Conservation (phyloP, 2,888 invertebrate species). For the Allacma fusca region DNA sequence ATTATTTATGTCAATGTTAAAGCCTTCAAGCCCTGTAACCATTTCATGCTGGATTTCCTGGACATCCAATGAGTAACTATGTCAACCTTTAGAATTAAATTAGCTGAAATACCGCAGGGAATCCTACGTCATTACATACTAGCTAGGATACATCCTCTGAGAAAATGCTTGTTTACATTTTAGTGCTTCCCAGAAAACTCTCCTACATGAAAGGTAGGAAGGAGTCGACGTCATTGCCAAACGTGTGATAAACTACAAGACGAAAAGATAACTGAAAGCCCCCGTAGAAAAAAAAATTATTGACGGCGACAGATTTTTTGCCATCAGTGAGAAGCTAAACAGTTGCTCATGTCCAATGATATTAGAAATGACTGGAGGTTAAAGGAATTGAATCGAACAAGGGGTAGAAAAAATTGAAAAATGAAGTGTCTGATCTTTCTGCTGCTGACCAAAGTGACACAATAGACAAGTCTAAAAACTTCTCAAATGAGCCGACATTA, state of each 20-base stretch:
- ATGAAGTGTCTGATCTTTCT: conserved; percentile 55
- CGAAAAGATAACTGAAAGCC: not conserved
- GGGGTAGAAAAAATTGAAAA: conserved; percentile 48
- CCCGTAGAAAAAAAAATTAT: not conserved
- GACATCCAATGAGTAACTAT: too few relatives aligned
- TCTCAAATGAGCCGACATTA: conserved; percentile 55
- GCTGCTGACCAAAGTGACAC: conserved; percentile 52
- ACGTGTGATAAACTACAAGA: not conserved
- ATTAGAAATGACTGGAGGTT: conserved; percentile 26
- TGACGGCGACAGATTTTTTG: conserved; percentile 20
- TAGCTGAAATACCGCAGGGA: too few relatives aligned
- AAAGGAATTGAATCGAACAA: conserved; percentile 19
- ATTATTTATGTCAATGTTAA: too few relatives aligned
- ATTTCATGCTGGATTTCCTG: too few relatives aligned
- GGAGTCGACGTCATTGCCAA: not conserved
- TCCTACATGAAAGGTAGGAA: not conserved
- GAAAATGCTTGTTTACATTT: too few relatives aligned
- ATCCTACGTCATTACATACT: too few relatives aligned
- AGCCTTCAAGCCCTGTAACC: too few relatives aligned
- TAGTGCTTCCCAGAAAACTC: not conserved
- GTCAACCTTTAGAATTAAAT: too few relatives aligned
- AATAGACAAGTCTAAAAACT: conserved; percentile 54
- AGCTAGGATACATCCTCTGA: too few relatives aligned
- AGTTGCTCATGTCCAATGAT: conserved; percentile 28
- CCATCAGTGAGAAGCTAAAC: conserved; percentile 16